phyloP scores from a whole-genome alignment of 1,140 invertebrate species.

The Apis laboriosa region DNA sequence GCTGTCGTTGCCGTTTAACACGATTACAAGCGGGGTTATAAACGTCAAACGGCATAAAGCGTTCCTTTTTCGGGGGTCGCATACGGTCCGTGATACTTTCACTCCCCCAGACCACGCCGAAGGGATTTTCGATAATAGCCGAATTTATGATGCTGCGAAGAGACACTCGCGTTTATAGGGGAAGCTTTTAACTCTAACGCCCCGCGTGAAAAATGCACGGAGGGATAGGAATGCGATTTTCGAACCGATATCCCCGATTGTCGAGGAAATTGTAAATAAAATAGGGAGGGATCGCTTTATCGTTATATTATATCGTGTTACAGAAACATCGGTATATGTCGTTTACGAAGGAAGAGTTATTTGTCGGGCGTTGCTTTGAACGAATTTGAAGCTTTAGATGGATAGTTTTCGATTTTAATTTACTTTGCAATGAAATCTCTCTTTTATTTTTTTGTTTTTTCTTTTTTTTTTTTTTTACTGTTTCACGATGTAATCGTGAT shows the following conservation, averaged over 20 bases:
- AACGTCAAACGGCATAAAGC: constrained; percentile 41
- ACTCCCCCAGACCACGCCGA: not conserved
- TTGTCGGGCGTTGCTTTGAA: not conserved
- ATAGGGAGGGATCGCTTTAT: not conserved
- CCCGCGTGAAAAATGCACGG: not conserved
- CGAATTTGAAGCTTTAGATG: not conserved
- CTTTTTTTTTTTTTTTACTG: too few species aligned
- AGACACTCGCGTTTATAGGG: constrained; percentile 16
- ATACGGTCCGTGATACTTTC: constrained; percentile 2
- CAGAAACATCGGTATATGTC: too few species aligned
- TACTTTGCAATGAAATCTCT: not conserved
- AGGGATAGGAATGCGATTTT: constrained; percentile 4
- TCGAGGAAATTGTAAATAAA: constrained; percentile 9
- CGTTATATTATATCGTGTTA: not conserved
- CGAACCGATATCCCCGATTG: not conserved
- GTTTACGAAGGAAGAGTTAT: not conserved
- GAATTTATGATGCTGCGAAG: constrained; percentile 41
- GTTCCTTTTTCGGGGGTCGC: constrained; percentile 20
- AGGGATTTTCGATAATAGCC: constrained; percentile 53
- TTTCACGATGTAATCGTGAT: too few species aligned
- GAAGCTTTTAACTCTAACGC: constrained; percentile 33
- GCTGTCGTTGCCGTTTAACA: constrained; percentile 37
- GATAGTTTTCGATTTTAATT: not conserved
- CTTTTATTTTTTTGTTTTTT: too few species aligned
- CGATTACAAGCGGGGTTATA: constrained; percentile 36